Conservation (phyloP, 1,140 invertebrate genomes). For the Calycopis cecrops region DNA sequence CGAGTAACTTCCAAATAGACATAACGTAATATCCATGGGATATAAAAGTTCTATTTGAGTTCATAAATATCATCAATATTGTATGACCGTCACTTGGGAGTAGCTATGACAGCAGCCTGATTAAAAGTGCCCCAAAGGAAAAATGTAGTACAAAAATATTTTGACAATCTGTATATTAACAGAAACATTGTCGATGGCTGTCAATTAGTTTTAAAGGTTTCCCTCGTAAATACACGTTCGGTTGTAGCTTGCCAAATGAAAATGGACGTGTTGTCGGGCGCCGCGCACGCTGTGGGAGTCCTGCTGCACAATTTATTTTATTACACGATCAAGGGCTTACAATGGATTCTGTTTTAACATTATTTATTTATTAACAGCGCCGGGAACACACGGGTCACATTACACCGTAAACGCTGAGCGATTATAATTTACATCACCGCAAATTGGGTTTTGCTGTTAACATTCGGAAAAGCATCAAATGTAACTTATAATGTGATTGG, state of each 20-base stretch:
- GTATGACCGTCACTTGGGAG: too few species aligned
- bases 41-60: too few species aligned
- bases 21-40: too few species aligned
- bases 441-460: background rate
- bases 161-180: conserved; percentile 17
- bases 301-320: conserved; percentile 55
- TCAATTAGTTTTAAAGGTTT: conserved; percentile 42
- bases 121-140: background rate
- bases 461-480: background rate
- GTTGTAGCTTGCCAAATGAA: conserved; percentile 51
- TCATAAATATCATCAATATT: too few species aligned
- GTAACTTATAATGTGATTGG: too few species aligned
- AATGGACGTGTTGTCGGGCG: conserved; percentile 50
- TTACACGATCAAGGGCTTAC: conserved; percentile 58
- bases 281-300: conserved; percentile 26
- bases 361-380: conserved; percentile 33
- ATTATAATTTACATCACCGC: background rate
- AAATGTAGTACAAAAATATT: conserved; percentile 6
- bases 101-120: too few species aligned
- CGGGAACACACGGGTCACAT: conserved; percentile 15
- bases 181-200: conserved; percentile 32
- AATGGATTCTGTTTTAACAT: conserved; percentile 39
- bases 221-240: conserved; percentile 45
- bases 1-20: too few species aligned
- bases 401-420: background rate